Evolutionary conservation across 2,113 vertebrate species (phyloP).

Genomic region (Cynocephalus volans): DNA sequence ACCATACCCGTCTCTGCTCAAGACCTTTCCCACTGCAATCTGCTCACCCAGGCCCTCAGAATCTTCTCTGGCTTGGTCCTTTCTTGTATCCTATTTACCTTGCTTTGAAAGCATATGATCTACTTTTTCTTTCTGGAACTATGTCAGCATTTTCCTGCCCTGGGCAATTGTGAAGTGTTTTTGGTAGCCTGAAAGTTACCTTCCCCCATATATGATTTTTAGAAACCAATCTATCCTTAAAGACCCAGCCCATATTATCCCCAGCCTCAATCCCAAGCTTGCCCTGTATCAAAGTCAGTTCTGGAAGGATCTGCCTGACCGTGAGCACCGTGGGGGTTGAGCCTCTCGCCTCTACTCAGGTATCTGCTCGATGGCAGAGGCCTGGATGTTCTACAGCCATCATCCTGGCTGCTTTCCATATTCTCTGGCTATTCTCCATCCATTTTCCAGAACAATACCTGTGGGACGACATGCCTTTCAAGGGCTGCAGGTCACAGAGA

Average conservation of each 20-base stretch:
- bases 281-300: neutral
- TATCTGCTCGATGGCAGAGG: neutral
- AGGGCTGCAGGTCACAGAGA: neutral
- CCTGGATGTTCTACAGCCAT: fast-evolving
- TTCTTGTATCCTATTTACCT: neutral
- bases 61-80: neutral
- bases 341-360: neutral
- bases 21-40: neutral
- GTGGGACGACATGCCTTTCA: neutral
- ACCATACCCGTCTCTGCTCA: too few species aligned
- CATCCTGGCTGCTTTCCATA: neutral
- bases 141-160: neutral
- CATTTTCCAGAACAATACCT: neutral
- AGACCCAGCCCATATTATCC: neutral
- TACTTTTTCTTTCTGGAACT: neutral
- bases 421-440: neutral
- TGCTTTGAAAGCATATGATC: neutral
- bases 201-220: neutral
- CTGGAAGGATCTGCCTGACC: neutral
- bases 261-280: neutral
- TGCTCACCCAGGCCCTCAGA: neutral
- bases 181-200: neutral
- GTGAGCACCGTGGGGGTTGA: neutral
- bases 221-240: neutral
- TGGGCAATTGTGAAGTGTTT: neutral